Evolutionary conservation across 2,113 vertebrate species (phyloP), one percentile per base, ranked within the genome.

Genomic region (Aramus guarauna): DNA sequence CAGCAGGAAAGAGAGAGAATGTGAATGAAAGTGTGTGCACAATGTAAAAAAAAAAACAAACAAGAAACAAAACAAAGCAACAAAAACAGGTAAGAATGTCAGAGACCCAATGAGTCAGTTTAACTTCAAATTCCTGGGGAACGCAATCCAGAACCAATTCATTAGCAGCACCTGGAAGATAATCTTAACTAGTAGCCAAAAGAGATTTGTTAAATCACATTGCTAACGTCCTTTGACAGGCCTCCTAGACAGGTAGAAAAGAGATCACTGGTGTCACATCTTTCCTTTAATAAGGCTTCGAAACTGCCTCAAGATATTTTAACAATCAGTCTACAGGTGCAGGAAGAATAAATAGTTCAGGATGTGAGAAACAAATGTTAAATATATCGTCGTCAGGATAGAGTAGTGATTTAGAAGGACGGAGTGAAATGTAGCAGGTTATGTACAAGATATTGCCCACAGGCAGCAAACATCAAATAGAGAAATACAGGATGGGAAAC

Each of bases 331-430:
- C 41, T 83, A 43, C 30, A 53, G 50, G 73, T 41, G 67, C 41
- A 62, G 50, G 50, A 80, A 83, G 75, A 68, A 32, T 47, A 92
- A 93, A 21, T 72, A 76, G 45, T 62, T 73, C n/a, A 86, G 47
- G 59, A 62, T 84, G 75, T 66, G 72, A 85, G 79, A 88, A 92
- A 88, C 45, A 86, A 88, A 94, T 59, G 88, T 95, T 90, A 85
- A 94, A 94, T 30, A 20, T 29, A 72, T 67, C n/a, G 80, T 53
- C 3, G 0, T 39, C 73, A 86, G 63, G 83, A 69, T 1, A n/a
- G 9, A 55, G 69, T 32, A 79, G 50, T 60, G 75, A 80, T 45
- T 69, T 77, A 79, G 59, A 88, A 96, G 76, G 84, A 91, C 2
- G 2, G 45, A 88, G 75, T 67, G 68, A 92, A 88, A 91, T 47